These are phyloP conservation scores for Sphaerophoria rueppellii DNA, from an alignment of 2,888 invertebrate species.

Conservation along the genomic window DNA sequence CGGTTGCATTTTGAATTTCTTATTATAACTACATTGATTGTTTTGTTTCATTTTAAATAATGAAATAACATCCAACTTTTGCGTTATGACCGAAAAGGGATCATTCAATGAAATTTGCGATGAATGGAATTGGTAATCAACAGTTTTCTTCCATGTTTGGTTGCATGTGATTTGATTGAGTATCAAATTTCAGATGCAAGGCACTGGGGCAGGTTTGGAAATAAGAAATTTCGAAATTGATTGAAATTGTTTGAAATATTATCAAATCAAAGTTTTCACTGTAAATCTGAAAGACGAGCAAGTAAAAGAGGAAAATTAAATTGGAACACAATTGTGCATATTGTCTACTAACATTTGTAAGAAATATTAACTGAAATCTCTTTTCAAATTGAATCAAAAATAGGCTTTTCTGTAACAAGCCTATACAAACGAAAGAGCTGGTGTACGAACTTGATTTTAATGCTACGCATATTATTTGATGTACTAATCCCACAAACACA, in stretches of 20 bases:
- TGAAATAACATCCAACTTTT: neutral
- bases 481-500: no score
- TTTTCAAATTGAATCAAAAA: neutral
- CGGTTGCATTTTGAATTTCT: slow-evolving; percentile 34
- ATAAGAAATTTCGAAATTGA: neutral
- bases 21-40: slow-evolving; percentile 10
- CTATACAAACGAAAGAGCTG: slow-evolving; percentile 35
- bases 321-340: no score
- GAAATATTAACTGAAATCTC: no score
- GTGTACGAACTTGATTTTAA: slow-evolving; percentile 1
- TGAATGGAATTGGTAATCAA: slow-evolving; percentile 7
- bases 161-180: slow-evolving; percentile 9
- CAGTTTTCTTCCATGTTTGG: neutral
- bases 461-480: neutral
- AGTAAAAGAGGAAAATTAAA: no score
- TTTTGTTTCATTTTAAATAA: neutral
- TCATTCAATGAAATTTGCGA: neutral
- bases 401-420: neutral
- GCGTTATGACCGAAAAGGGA: neutral
- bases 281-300: no score
- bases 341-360: no score
- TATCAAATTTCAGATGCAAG: neutral
- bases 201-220: neutral
- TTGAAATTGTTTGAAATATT: no score
- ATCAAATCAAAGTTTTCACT: no score